Conservation (phyloP, 1,140 invertebrate species). For the Solenopsis invicta region DNA sequence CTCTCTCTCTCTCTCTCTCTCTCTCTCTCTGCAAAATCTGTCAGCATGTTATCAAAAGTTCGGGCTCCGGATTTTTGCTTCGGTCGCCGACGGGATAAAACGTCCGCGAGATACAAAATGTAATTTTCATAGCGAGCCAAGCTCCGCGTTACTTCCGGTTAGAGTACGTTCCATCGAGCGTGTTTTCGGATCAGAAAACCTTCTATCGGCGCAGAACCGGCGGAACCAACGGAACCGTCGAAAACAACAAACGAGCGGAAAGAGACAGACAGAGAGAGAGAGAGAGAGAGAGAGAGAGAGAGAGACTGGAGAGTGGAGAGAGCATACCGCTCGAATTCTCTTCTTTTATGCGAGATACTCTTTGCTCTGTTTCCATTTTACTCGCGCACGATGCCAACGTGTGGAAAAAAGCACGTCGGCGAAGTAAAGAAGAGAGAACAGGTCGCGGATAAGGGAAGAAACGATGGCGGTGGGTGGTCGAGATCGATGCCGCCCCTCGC, state of each 20-base stretch:
- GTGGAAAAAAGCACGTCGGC: constrained; percentile 54
- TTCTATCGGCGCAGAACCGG: constrained; percentile 66
- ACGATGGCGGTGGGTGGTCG: constrained; percentile 28
- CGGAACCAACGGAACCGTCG: neutral
- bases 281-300: no score
- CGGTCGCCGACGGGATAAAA: constrained; percentile 42
- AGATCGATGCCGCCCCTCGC: constrained; percentile 69
- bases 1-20: neutral
- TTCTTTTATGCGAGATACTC: constrained; percentile 27
- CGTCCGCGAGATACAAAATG: constrained; percentile 56
- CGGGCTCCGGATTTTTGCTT: constrained; percentile 41
- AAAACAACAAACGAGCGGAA: neutral
- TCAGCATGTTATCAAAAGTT: constrained; percentile 59
- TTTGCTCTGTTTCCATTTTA: constrained; percentile 44
- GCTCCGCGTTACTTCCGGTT: constrained; percentile 32
- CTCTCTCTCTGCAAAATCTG: constrained; percentile 40
- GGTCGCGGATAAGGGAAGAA: constrained; percentile 21
- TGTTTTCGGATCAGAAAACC: constrained; percentile 68
- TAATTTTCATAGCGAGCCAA: constrained; percentile 42
- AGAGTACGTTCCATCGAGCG: constrained; percentile 29
- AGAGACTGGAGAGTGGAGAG: neutral
- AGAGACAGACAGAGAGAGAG: no score
- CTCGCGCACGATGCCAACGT: constrained; percentile 57
- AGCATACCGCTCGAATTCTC: constrained; percentile 30
- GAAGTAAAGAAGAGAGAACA: constrained; percentile 9